Base-by-base conservation (phyloP, 2,113 vertebrate genomes). In the Machaerirhynchus nigripectus region DNA sequence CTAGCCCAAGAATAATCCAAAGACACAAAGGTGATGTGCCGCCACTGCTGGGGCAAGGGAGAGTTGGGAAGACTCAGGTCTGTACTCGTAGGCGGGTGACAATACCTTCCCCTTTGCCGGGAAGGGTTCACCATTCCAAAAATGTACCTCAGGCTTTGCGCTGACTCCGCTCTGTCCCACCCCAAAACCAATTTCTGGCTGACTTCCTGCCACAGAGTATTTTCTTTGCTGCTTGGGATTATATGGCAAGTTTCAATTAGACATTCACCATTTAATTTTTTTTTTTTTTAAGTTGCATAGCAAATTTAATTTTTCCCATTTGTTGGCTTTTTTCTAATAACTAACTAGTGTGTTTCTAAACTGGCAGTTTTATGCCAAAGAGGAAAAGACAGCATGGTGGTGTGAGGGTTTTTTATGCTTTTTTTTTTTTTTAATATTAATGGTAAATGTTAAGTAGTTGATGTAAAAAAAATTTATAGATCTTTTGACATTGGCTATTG, bases 161-260 rank as follows among this genome's bases (percentile, higher is more conserved):
- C 67, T 93, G 93, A 91, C 93, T 95, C 93, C 15, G 0, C 71
- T 69, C 82, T 97, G 93, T 96, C 96, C 95, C 90, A 93, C 83
- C 93, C 88, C 83, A 83, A 97, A 97, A 85, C 95, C 94, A 89
- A 95, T 83, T 56, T 79, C 69, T 93, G 85, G 14, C 55, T 90
- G 46, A 52, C 77, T 94, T 92, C 63, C 63, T 95, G 77, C 95
- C 52, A 2, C 82, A 92, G 47, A 90, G 28, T 57, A 61, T 83
- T 94, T 95, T 85, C 40, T 83, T 53, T 91, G 44, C 84, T 95
- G 65, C 44, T 92, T 46, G 35, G 89, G 77, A 70, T 95, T 87
- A 28, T 37, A 70, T 61, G 82, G 39, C 57, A 84, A 4, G 2
- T 93, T 95, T 95, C 91, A 90, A 87, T 97, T 96, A 82, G 71